phyloP scores from a whole-genome alignment of 2,888 invertebrate genomes.

The Agrotis clavis region DNA sequence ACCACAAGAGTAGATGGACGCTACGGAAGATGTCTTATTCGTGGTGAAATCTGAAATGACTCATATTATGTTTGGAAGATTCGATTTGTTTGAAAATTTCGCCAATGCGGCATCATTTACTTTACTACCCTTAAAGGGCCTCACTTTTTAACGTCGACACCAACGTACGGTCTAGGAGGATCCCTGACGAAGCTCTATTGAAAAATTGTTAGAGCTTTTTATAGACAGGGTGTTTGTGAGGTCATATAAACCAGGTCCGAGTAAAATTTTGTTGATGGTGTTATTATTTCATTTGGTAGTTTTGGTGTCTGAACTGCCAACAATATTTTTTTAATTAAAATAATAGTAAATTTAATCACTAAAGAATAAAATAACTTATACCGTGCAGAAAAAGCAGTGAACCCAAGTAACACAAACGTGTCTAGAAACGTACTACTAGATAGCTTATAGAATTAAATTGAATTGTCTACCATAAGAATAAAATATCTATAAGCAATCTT shows the following conservation, averaged over 20 bases:
- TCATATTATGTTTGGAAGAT: not conserved
- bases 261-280: not conserved
- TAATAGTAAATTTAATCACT: not conserved
- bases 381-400: not conserved
- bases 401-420: too few relatives aligned
- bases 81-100: not conserved
- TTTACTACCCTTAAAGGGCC: too few relatives aligned
- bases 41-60: not conserved
- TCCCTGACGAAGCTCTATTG: slow-evolving; percentile 49
- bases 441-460: too few relatives aligned
- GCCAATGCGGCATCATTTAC: not conserved
- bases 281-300: not conserved
- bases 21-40: not conserved
- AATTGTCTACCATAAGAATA: too few relatives aligned
- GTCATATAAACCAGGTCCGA: not conserved
- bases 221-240: not conserved
- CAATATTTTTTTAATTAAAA: not conserved
- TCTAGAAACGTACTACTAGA: too few relatives aligned
- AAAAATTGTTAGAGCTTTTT: slow-evolving; percentile 7
- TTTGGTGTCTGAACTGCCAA: not conserved
- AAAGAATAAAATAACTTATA: too few relatives aligned
- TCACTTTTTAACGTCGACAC: too few relatives aligned
- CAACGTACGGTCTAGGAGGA: not conserved
- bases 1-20: not conserved
- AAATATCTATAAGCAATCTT: too few relatives aligned